Conservation (phyloP, 2,113 vertebrate species). For the Orycteropus afer region DNA sequence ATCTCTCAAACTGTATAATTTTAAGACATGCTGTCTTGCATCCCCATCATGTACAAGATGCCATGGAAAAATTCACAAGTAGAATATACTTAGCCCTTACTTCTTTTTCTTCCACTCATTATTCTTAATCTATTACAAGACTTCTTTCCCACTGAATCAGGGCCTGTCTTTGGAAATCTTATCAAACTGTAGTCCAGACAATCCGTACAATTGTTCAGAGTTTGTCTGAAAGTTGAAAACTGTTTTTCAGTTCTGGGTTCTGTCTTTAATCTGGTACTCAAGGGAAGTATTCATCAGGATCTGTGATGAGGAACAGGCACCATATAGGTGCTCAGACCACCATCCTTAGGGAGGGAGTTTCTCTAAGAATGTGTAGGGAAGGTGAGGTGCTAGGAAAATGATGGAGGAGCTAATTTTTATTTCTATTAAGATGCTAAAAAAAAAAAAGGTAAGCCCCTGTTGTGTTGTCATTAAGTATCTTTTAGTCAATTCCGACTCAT, state of each 20-base stretch:
- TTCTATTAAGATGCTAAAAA: not conserved
- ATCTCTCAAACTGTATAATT: not conserved
- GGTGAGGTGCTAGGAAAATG: not conserved
- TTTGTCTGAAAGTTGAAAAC: not conserved
- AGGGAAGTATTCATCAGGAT: not conserved
- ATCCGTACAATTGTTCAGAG: not conserved
- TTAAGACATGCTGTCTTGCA: not conserved
- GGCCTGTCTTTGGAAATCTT: not conserved
- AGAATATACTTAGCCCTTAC: not conserved
- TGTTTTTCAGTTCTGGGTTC: not conserved
- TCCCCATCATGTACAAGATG: not conserved
- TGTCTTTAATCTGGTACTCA: not conserved
- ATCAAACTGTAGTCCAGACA: not conserved
- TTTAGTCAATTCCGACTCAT: not conserved
- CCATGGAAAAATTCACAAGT: not conserved
- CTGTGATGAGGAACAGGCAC: not conserved
- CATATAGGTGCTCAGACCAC: accelerated
- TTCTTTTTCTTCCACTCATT: not conserved
- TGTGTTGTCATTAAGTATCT: not conserved
- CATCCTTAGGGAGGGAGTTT: accelerated
- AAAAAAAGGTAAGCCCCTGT: not conserved
- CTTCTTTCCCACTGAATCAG: not conserved
- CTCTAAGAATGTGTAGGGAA: not conserved
- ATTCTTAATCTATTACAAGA: not conserved
- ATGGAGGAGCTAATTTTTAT: not conserved